These are phyloP conservation scores for Mus pahari DNA, from an alignment of 2,113 vertebrate genomes.

Conservation along the genomic window DNA sequence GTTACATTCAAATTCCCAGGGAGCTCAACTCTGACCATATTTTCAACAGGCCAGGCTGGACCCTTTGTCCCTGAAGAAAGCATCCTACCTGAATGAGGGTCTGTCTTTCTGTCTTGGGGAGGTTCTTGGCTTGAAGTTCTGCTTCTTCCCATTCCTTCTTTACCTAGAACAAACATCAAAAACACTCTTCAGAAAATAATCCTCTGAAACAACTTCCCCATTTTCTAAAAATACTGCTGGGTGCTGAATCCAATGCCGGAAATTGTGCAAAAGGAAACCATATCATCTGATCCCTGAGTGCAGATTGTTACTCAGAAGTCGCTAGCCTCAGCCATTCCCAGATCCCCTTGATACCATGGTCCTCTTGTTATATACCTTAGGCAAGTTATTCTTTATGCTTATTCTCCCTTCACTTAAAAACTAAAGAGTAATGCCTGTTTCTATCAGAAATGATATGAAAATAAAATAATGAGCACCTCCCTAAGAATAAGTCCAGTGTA, in stretches of 20 bases:
- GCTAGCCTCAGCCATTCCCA: not conserved
- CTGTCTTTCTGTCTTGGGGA: slow-evolving; percentile 97
- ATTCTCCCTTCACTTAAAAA: not conserved
- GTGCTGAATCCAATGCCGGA: not conserved
- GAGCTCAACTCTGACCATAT: not conserved
- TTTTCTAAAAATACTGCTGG: slow-evolving; percentile 51
- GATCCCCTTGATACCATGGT: not conserved
- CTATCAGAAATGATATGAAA: not conserved
- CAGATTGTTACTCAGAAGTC: not conserved
- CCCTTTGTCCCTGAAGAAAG: not conserved
- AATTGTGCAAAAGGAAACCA: not conserved
- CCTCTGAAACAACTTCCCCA: not conserved
- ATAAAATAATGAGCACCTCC: not conserved
- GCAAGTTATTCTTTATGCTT: slow-evolving; percentile 11
- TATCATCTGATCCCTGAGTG: not conserved
- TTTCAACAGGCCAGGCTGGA: not conserved
- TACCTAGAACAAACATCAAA: slow-evolving; percentile 87
- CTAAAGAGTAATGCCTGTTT: not conserved
- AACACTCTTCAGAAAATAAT: slow-evolving; percentile 2
- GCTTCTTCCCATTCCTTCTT: slow-evolving; percentile 99
- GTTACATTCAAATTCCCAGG: not conserved
- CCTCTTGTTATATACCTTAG: not conserved
- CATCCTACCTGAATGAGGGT: slow-evolving; percentile 95
- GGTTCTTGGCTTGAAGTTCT: slow-evolving; percentile 95
- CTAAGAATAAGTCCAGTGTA: not conserved